phyloP scores from a whole-genome alignment of 2,797 vertebrate genomes.

The Parotocinclus haroldoi region DNA sequence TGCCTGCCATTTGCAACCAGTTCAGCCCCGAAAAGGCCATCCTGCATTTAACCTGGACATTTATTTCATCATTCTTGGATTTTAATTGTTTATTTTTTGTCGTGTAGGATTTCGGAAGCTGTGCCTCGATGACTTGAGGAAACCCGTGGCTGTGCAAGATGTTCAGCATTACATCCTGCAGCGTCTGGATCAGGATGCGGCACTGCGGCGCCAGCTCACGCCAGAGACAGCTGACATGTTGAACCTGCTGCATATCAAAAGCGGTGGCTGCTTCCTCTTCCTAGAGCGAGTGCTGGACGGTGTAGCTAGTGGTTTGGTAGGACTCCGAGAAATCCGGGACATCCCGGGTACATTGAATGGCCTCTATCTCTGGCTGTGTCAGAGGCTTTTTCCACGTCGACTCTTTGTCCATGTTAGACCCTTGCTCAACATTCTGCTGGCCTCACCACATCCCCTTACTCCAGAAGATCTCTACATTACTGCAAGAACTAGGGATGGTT shows the following conservation, averaged over 20 bases:
- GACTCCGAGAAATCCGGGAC: conserved; percentile 75
- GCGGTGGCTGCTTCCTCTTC: conserved; percentile 79
- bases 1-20: neutral
- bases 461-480: conserved; percentile 65
- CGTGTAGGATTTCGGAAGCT: conserved; percentile 71
- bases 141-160: conserved; percentile 69
- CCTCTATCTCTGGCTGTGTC: conserved; percentile 84
- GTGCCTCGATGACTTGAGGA: conserved; percentile 77
- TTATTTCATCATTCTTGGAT: neutral
- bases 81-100: neutral
- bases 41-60: neutral
- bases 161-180: conserved; percentile 81
- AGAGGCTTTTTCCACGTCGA: conserved; percentile 72
- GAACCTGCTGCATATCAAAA: conserved; percentile 82
- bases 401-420: conserved; percentile 68
- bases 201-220: conserved; percentile 74
- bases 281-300: conserved; percentile 80
- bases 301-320: conserved; percentile 67
- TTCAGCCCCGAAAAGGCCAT: conserved; percentile 11
- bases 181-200: conserved; percentile 70
- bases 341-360: conserved; percentile 81
- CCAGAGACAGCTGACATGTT: conserved; percentile 79
- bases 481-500: conserved; percentile 63
- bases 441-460: conserved; percentile 66
- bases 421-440: conserved; percentile 73